Evolutionary conservation across 2,113 vertebrate genomes (phyloP).

Genomic region (Emydocephalus ijimae): DNA sequence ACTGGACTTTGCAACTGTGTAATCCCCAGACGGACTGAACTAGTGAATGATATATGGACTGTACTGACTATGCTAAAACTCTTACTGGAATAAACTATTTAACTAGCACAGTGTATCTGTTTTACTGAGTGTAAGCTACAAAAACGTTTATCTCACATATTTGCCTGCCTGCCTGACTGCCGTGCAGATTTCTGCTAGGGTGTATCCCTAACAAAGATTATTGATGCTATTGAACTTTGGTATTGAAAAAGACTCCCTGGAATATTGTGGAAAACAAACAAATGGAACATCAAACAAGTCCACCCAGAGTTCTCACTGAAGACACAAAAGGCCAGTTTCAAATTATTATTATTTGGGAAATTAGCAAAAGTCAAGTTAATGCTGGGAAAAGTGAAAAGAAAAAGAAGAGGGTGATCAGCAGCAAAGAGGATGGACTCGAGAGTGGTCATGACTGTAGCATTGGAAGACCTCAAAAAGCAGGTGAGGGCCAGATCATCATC

Average conservation of each 20-base stretch:
- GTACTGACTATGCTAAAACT: no score
- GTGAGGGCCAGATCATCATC: background rate
- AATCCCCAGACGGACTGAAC: no score
- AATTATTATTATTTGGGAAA: background rate
- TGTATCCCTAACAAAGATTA: background rate
- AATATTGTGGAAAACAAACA: background rate
- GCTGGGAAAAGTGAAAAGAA: background rate
- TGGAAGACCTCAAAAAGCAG: background rate
- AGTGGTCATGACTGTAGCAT: background rate
- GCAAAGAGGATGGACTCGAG: background rate
- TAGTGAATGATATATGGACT: no score
- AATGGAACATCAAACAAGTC: background rate
- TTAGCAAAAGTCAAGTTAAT: background rate
- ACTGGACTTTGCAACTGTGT: no score
- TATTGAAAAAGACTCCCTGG: background rate
- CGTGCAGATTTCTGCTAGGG: no score
- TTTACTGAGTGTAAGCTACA: no score
- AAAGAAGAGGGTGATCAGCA: background rate
- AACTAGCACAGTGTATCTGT: no score
- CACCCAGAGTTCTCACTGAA: background rate
- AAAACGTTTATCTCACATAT: no score
- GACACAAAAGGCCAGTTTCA: background rate
- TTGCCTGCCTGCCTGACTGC: no score
- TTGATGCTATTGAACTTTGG: background rate
- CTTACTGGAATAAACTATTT: no score